Conservation (phyloP, 2,888 invertebrate genomes). For the Crematogaster levior region DNA sequence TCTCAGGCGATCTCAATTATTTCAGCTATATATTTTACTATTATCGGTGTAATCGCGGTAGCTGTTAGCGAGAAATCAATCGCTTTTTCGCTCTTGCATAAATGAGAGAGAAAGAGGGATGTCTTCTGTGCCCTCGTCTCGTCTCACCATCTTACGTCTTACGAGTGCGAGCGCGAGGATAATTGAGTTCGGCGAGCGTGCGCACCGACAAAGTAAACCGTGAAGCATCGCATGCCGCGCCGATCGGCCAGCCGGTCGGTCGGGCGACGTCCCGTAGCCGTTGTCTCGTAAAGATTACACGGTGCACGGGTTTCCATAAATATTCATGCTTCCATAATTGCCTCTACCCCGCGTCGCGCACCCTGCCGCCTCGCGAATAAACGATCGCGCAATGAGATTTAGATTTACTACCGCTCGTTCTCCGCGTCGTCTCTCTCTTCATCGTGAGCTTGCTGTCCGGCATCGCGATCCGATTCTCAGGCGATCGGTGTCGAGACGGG, state of each 20-base stretch:
- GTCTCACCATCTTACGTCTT: constrained; percentile 32
- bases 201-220: constrained; percentile 75
- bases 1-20: neutral
- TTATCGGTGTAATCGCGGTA: constrained; percentile 54
- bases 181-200: constrained; percentile 73
- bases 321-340: constrained; percentile 76
- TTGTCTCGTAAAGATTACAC: constrained; percentile 77
- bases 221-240: constrained; percentile 62
- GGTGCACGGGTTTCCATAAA: constrained; percentile 74
- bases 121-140: constrained; percentile 1
- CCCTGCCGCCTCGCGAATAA: constrained; percentile 48
- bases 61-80: constrained; percentile 71
- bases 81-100: constrained; percentile 59
- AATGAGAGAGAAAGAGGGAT: constrained; percentile 11
- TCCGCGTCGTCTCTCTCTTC: no score
- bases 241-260: constrained; percentile 34
- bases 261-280: constrained; percentile 67
- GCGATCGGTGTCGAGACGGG: constrained; percentile 29
- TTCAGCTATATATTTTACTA: neutral
- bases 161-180: constrained; percentile 57
- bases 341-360: constrained; percentile 54
- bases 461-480: constrained; percentile 14
- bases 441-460: neutral
- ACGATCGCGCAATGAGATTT: constrained; percentile 72
- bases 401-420: constrained; percentile 66